phyloP scores from a whole-genome alignment of 1,140 invertebrate genomes.

The Drosophila baimaii region DNA sequence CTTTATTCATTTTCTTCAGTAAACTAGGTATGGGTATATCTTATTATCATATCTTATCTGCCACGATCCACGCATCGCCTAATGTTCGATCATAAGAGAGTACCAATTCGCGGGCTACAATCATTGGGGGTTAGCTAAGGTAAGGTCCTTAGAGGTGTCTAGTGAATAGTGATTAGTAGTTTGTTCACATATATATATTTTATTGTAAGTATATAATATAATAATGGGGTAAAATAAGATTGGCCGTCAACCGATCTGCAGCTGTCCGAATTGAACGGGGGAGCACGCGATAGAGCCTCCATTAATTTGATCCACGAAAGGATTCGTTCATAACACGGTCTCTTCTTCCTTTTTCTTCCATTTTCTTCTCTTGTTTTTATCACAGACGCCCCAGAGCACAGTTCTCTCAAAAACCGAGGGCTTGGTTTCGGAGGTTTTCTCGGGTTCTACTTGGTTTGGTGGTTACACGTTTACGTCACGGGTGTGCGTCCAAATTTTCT shows the following conservation, averaged over 20 bases:
- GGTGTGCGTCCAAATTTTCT: constrained; percentile 20
- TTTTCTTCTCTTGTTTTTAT: constrained; percentile 22
- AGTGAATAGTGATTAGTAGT: constrained; percentile 8
- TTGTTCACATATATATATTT: not conserved
- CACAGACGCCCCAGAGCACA: constrained; percentile 40
- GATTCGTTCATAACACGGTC: not conserved
- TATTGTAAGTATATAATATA: constrained; percentile 13
- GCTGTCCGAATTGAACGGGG: constrained; percentile 14
- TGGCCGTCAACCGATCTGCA: constrained; percentile 12
- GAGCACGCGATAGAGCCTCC: constrained; percentile 21
- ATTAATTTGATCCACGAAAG: constrained; percentile 1
- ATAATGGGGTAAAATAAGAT: constrained; percentile 6
- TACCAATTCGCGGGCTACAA: constrained; percentile 2
- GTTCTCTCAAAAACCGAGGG: not conserved
- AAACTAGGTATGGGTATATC: constrained; percentile 23
- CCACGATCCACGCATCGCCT: not conserved
- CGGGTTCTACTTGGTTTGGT: constrained; percentile 8
- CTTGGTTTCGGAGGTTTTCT: not conserved
- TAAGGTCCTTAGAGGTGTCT: not conserved
- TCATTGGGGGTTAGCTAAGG: constrained; percentile 1
- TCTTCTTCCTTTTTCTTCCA: not conserved
- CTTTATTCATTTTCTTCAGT: constrained; percentile 3
- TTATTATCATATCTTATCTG: not conserved
- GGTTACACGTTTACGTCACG: no score
- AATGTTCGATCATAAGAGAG: constrained; percentile 15